Conservation (phyloP, 2,888 invertebrate genomes). For the Tetranychus truncatus region DNA sequence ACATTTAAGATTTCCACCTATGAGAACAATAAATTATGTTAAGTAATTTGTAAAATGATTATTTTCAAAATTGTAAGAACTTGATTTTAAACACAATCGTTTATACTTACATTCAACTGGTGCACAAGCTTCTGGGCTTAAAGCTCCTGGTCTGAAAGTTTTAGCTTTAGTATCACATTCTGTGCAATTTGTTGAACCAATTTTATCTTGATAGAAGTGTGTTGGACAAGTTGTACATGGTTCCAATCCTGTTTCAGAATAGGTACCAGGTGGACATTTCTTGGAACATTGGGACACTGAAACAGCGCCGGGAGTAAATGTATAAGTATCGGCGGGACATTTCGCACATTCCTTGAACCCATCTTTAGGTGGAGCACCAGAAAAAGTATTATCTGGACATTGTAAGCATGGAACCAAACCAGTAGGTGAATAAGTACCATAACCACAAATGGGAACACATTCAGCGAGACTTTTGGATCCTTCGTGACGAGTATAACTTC, state of each 20-base stretch:
- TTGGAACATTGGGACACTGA: constrained; percentile 57
- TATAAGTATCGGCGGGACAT: constrained; percentile 61
- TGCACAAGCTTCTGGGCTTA: constrained; percentile 65
- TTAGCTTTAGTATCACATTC: constrained; percentile 80
- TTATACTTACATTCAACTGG: constrained; percentile 32
- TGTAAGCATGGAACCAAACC: constrained; percentile 81
- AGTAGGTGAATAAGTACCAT: constrained; percentile 83
- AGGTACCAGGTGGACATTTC: constrained; percentile 62
- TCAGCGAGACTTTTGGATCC: constrained; percentile 59
- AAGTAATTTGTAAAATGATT: too few relatives aligned
- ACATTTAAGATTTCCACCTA: constrained; percentile 40
- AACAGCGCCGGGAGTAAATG: constrained; percentile 75
- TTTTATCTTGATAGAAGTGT: constrained; percentile 70
- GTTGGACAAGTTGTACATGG: constrained; percentile 80
- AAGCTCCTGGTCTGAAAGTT: constrained; percentile 58
- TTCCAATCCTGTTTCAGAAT: constrained; percentile 77
- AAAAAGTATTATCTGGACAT: constrained; percentile 78
- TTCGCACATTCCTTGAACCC: constrained; percentile 84
- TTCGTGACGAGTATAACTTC: constrained; percentile 57
- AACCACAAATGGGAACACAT: constrained; percentile 83
- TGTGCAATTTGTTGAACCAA: constrained; percentile 64
- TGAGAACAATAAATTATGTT: constrained; percentile 32
- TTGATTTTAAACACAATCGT: neutral
- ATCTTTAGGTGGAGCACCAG: constrained; percentile 64
- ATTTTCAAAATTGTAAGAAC: too few relatives aligned